A percentile compares a stretch with the other conserved stretches of the same genome.
Conservation (phyloP, 2,888 invertebrate species). For the Luperina nickerlii region DNA sequence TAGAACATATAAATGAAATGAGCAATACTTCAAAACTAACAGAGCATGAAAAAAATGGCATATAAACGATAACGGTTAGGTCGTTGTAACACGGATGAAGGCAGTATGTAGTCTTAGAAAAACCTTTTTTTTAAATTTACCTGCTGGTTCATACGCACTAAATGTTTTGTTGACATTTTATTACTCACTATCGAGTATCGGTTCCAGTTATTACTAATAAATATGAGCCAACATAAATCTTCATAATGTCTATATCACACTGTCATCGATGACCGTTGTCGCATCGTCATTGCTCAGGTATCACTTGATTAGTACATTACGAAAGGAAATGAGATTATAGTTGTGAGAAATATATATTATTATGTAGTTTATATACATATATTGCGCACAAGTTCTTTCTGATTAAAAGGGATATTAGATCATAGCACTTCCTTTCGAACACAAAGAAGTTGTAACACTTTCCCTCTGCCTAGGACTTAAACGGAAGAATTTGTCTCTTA, state of each 20-base stretch:
- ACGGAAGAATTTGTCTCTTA: background rate
- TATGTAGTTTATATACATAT: background rate
- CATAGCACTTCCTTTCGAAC: constrained; percentile 27
- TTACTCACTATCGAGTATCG: constrained; percentile 46
- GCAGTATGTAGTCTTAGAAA: background rate
- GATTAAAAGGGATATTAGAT: constrained; percentile 32
- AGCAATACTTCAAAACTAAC: background rate
- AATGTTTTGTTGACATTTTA: constrained; percentile 41
- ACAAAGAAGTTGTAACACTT: background rate
- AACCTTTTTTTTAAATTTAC: background rate
- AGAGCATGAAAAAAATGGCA: background rate
- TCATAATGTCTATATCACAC: constrained; percentile 12
- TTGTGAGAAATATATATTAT: constrained; percentile 38
- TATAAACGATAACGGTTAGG: background rate
- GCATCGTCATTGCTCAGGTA: constrained; percentile 46
- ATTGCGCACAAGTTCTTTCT: constrained; percentile 2
- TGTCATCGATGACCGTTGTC: constrained; percentile 22
- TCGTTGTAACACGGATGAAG: background rate
- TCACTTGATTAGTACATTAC: constrained; percentile 35
- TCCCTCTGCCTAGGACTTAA: too few relatives aligned
- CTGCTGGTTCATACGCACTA: constrained; percentile 37
- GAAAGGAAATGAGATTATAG: constrained; percentile 57
- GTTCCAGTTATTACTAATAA: constrained; percentile 32
- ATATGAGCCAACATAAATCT: constrained; percentile 16
- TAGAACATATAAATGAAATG: background rate